Evolutionary conservation across 2,888 invertebrate species (phyloP).

Genomic region (Cosmia pyralina): DNA sequence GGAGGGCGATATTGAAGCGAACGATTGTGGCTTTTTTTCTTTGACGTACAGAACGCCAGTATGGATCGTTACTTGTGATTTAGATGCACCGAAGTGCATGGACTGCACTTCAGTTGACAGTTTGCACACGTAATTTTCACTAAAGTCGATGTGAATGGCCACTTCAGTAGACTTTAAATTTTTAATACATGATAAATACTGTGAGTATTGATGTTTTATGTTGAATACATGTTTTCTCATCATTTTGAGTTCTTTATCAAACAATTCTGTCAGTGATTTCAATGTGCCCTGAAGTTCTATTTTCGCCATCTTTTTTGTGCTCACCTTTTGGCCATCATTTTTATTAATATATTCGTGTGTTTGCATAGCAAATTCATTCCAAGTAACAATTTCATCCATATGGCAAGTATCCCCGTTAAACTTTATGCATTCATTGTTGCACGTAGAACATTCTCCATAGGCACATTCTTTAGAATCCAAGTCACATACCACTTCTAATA

Average conservation of each 20-base stretch:
- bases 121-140: conserved; percentile 6
- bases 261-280: conserved; percentile 6
- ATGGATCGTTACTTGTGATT: conserved; percentile 1
- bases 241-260: not conserved
- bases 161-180: not conserved
- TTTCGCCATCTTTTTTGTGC: conserved; percentile 4
- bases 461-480: not conserved
- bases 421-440: too few species aligned
- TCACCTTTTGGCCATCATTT: conserved; percentile 7
- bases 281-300: not conserved
- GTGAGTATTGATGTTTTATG: not conserved
- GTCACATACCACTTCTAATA: not conserved
- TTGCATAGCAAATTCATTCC: too few species aligned
- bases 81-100: conserved; percentile 1
- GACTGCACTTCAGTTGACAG: not conserved
- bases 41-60: conserved; percentile 2
- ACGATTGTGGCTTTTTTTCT: conserved; percentile 5
- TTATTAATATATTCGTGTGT: not conserved
- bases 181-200: conserved; percentile 1
- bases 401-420: too few species aligned
- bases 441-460: conserved; percentile 1
- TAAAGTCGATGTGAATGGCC: not conserved
- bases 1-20: too few species aligned
- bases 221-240: conserved; percentile 2
- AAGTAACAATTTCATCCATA: too few species aligned